A percentile compares a stretch with the other conserved stretches of the same genome.
Evolutionary conservation across 2,797 vertebrate species (phyloP).

Genomic region (Toxotes lorentzi): DNA sequence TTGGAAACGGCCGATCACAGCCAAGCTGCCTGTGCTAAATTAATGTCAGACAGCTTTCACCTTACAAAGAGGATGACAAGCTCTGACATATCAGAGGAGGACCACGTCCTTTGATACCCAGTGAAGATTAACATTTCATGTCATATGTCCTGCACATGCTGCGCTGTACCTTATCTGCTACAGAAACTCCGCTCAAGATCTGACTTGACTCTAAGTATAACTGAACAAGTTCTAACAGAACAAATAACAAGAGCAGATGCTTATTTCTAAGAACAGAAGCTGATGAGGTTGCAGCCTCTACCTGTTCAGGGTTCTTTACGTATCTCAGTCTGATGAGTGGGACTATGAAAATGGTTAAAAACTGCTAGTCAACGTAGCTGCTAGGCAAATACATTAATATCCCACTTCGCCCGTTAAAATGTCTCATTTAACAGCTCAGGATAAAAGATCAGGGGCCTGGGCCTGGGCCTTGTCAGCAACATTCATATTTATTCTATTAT

Average conservation of each 20-base stretch:
- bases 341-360: neutral
- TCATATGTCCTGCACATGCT: constrained; percentile 16
- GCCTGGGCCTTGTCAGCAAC: no score
- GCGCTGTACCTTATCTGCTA: neutral
- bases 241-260: neutral
- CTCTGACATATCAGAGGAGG: no score
- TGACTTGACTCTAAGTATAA: neutral
- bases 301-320: no score
- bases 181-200: neutral
- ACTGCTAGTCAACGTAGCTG: no score
- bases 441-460: neutral
- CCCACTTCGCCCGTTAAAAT: neutral
- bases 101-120: no score
- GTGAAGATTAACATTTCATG: no score
- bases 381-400: neutral
- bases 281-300: neutral
- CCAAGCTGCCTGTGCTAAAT: no score
- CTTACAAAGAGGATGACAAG: no score
- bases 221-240: constrained; percentile 20
- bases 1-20: no score
- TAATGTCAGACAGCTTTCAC: no score
- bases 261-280: neutral
- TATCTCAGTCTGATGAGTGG: neutral
- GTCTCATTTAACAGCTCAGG: neutral
- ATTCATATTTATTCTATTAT: neutral